phyloP scores from a whole-genome alignment of 2,113 vertebrate genomes.

The Anoplopoma fimbria region DNA sequence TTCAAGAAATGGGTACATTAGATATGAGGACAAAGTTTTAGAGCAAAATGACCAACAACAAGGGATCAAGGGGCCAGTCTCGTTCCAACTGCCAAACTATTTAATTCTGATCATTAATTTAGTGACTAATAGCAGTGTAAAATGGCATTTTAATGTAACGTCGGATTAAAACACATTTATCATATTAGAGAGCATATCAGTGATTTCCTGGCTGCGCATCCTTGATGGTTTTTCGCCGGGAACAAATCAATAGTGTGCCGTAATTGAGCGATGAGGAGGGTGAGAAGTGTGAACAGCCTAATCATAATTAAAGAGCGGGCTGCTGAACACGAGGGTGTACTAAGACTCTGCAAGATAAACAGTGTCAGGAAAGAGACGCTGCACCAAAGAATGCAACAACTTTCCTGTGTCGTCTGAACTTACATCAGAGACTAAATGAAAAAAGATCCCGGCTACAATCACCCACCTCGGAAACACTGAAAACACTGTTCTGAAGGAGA shows the following conservation, averaged over 20 bases:
- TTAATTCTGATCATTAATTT: slow-evolving; percentile 86
- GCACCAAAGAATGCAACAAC: slow-evolving; percentile 46
- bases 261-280: slow-evolving; percentile 88
- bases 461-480: not conserved
- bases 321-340: slow-evolving; percentile 70
- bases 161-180: slow-evolving; percentile 87
- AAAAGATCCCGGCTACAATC: slow-evolving; percentile 51
- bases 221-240: slow-evolving; percentile 85
- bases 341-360: slow-evolving; percentile 74
- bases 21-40: slow-evolving; percentile 71
- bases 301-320: slow-evolving; percentile 85
- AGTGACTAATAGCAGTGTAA: slow-evolving; percentile 79
- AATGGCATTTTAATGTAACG: slow-evolving; percentile 85
- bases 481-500: not conserved
- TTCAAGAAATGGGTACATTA: slow-evolving; percentile 75
- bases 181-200: slow-evolving; percentile 85
- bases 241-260: slow-evolving; percentile 86
- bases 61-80: slow-evolving; percentile 66
- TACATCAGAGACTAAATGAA: slow-evolving; percentile 59
- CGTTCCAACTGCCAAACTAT: slow-evolving; percentile 78
- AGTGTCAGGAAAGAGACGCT: slow-evolving; percentile 58
- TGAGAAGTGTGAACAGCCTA: slow-evolving; percentile 84
- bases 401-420: slow-evolving; percentile 70
- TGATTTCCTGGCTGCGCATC: slow-evolving; percentile 84
- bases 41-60: slow-evolving; percentile 76